A percentile compares a stretch with the other conserved stretches of the same genome.
These are phyloP conservation scores for Melolontha melolontha DNA, from an alignment of 2,888 invertebrate species.

Conservation along the genomic window DNA sequence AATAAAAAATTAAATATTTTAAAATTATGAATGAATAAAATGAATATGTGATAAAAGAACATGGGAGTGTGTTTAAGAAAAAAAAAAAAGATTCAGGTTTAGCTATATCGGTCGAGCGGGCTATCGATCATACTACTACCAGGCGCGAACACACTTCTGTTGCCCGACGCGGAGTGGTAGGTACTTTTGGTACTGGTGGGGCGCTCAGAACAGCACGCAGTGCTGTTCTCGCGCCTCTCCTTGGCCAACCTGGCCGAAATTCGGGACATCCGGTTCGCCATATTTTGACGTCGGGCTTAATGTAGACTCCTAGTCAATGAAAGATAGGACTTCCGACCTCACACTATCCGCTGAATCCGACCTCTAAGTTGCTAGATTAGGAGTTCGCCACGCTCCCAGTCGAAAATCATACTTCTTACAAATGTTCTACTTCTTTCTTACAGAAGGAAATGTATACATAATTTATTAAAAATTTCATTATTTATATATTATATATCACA, in stretches of 20 bases:
- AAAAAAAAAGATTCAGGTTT: constrained; percentile 78
- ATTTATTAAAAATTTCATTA: no score
- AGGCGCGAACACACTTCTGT: no score
- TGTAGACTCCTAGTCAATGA: constrained; percentile 95
- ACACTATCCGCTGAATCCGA: constrained; percentile 91
- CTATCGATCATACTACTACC: constrained; percentile 99
- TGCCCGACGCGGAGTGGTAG: constrained; percentile 97
- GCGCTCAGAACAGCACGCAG: no score
- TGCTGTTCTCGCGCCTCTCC: constrained; percentile 98
- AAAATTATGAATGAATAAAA: no score
- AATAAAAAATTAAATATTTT: no score
- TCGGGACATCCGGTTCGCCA: constrained; percentile 87
- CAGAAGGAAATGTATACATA: neutral
- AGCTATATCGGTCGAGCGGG: constrained; percentile 86
- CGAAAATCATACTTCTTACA: constrained; percentile 46
- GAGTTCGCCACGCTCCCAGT: constrained; percentile 96
- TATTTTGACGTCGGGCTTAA: constrained; percentile 99
- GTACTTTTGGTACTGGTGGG: no score
- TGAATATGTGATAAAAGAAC: no score
- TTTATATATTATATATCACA: no score
- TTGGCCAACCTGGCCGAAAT: constrained; percentile 90
- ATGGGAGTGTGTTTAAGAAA: constrained; percentile 51
- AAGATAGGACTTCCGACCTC: constrained; percentile 85
- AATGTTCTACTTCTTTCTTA: neutral
- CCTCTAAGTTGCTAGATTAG: constrained; percentile 97